Conservation (phyloP, 2,113 vertebrate genomes). For the Pterocles burchelli region DNA sequence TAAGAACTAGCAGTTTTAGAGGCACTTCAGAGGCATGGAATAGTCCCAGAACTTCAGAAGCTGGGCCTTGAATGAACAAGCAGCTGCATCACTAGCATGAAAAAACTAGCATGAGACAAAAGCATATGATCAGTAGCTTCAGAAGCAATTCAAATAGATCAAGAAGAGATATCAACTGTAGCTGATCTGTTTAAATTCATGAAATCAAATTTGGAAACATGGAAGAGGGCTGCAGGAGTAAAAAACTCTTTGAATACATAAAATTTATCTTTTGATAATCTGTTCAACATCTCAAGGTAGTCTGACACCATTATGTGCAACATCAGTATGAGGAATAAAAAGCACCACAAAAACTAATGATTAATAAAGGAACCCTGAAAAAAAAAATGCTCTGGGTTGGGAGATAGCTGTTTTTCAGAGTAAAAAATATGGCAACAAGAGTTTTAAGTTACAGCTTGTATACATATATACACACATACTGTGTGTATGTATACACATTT, state of each 20-base stretch:
- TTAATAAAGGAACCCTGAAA: neutral
- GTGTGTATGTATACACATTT: neutral
- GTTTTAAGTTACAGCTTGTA: neutral
- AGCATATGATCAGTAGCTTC: constrained; percentile 24
- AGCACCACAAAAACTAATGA: neutral
- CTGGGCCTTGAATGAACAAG: neutral
- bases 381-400: neutral
- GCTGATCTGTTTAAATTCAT: constrained; percentile 14
- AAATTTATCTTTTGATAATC: neutral
- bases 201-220: neutral
- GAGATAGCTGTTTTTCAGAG: neutral
- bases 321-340: neutral
- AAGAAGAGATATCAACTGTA: neutral
- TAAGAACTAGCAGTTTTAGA: constrained; percentile 9
- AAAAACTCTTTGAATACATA: neutral
- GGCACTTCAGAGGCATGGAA: neutral
- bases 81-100: neutral
- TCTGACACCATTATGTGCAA: neutral
- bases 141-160: constrained; percentile 25
- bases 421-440: neutral
- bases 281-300: neutral
- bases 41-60: neutral
- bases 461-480: neutral
- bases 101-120: neutral
- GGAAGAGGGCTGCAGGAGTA: neutral